phyloP scores from a whole-genome alignment of 2,888 invertebrate species.

The Gerris lacustris region DNA sequence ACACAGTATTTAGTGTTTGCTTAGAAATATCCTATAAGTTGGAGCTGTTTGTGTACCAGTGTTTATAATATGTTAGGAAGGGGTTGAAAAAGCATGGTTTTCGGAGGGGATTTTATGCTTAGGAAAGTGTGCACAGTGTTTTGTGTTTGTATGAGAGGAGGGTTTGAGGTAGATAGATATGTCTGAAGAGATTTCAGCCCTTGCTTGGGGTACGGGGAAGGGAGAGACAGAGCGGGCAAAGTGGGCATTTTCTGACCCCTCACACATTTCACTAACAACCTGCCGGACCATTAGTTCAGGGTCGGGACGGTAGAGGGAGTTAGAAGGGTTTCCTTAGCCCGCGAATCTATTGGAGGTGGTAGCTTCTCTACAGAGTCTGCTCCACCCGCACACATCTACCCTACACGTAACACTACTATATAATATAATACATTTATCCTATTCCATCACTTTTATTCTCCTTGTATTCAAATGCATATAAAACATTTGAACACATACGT shows the following conservation, averaged over 20 bases:
- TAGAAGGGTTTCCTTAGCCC: neutral
- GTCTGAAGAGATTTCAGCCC: neutral
- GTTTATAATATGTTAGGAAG: too few species aligned
- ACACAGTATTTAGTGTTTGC: neutral
- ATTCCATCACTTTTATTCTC: neutral
- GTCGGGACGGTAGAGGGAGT: neutral
- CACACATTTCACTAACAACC: constrained; percentile 5
- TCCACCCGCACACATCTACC: neutral
- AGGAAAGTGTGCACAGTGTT: neutral
- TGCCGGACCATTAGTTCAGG: constrained; percentile 3
- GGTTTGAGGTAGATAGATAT: neutral
- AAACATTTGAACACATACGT: too few species aligned
- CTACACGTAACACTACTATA: neutral
- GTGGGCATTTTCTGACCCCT: constrained; percentile 5
- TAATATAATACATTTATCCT: neutral
- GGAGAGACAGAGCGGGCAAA: neutral
- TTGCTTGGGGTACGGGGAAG: neutral
- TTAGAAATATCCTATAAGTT: neutral
- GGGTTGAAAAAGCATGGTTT: too few species aligned
- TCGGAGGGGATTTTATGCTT: neutral
- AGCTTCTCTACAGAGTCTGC: too few species aligned
- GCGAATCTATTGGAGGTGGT: too few species aligned
- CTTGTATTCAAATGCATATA: too few species aligned
- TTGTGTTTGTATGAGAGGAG: neutral
- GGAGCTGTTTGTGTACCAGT: too few species aligned